These are phyloP conservation scores for Eonycteris spelaea DNA, from an alignment of 2,113 vertebrate species.

Conservation along the genomic window DNA sequence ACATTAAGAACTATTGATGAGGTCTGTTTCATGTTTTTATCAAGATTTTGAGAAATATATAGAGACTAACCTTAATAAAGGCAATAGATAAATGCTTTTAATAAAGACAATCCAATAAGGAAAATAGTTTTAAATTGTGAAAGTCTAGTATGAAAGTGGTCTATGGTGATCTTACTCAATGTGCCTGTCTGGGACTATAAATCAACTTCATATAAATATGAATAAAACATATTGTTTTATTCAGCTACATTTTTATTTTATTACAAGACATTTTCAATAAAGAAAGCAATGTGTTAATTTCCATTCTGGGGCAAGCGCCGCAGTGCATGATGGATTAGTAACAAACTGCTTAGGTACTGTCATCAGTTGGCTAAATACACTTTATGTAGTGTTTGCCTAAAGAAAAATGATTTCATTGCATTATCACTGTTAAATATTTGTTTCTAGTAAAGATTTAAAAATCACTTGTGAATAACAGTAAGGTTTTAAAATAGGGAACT, in stretches of 20 bases:
- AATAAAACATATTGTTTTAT: neutral
- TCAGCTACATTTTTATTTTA: neutral
- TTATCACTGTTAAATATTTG: neutral
- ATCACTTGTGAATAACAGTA: neutral
- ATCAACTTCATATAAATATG: neutral
- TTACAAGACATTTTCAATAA: neutral
- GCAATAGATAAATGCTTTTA: neutral
- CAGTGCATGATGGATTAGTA: neutral
- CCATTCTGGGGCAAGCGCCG: neutral
- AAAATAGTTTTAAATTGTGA: neutral
- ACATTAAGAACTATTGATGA: neutral
- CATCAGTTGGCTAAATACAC: neutral
- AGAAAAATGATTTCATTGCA: neutral
- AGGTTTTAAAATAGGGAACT: neutral
- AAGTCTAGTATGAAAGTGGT: neutral
- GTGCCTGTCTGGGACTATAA: neutral
- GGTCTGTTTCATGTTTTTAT: neutral
- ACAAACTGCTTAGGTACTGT: neutral
- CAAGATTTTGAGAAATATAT: neutral
- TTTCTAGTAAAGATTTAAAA: slow-evolving; percentile 19
- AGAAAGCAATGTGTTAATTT: neutral
- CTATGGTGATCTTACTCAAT: neutral
- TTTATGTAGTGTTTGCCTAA: neutral
- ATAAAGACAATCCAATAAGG: neutral
- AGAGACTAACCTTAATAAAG: neutral